phyloP scores from a whole-genome alignment of 2,888 invertebrate genomes.

The Amiota communis region DNA sequence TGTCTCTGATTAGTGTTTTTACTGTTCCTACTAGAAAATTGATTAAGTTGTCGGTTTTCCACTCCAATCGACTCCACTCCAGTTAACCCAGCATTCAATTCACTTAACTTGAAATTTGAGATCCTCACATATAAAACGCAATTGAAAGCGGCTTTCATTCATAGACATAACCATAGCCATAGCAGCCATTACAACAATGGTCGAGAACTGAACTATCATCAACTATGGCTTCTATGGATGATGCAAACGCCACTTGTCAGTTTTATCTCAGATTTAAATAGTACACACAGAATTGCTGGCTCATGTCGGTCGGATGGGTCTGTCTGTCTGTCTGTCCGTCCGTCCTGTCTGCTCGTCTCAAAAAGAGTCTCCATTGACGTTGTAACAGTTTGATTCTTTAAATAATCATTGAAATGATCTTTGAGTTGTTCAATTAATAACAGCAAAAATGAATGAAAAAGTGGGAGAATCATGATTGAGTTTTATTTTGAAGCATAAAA shows the following conservation, averaged over 20 bases:
- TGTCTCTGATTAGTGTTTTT: not conserved
- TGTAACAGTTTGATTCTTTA: too few species aligned
- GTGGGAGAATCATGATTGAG: too few species aligned
- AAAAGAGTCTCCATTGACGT: too few species aligned
- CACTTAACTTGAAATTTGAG: slow-evolving; percentile 23
- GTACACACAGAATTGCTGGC: slow-evolving; percentile 4
- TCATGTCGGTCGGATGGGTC: slow-evolving; percentile 1
- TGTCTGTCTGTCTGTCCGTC: not conserved
- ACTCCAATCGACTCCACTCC: slow-evolving; percentile 5
- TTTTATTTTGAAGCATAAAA: too few species aligned
- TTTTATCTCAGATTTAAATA: slow-evolving; percentile 27
- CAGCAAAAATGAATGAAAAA: not conserved
- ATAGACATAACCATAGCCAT: not conserved
- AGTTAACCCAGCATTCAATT: not conserved
- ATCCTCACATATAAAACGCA: not conserved
- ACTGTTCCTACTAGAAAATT: slow-evolving; percentile 9
- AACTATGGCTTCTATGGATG: slow-evolving; percentile 21
- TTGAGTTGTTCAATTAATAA: slow-evolving; percentile 17
- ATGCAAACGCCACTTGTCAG: slow-evolving; percentile 27
- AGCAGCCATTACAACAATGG: too few species aligned
- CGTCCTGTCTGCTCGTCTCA: too few species aligned
- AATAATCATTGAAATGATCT: not conserved
- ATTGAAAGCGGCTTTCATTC: not conserved
- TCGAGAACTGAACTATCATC: slow-evolving; percentile 2
- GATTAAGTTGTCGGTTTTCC: slow-evolving; percentile 31